A percentile compares a stretch with the other conserved stretches of the same genome.
phyloP scores from a whole-genome alignment of 2,113 vertebrate species.

The Osmerus eperlanus region DNA sequence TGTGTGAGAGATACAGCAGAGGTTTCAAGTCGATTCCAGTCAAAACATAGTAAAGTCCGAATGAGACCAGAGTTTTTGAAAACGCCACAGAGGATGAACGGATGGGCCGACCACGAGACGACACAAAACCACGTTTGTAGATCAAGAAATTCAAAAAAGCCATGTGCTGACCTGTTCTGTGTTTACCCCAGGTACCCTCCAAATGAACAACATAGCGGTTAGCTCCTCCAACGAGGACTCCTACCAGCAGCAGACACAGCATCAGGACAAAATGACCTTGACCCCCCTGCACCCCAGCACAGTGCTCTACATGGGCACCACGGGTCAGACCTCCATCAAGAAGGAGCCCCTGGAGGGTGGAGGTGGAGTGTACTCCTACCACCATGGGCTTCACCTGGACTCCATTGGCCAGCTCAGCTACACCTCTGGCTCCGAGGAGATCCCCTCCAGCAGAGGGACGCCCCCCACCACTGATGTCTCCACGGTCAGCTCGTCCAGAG shows the following conservation, averaged over 20 bases:
- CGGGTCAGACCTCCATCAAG: constrained; percentile 82
- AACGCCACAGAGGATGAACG: neutral
- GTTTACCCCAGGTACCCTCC: constrained; percentile 77
- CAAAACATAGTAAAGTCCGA: constrained; percentile 11
- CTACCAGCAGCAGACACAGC: constrained; percentile 34
- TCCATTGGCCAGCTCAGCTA: constrained; percentile 82
- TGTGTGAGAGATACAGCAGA: constrained; percentile 55
- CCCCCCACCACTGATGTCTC: constrained; percentile 69
- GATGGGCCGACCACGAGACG: neutral
- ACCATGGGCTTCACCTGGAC: constrained; percentile 84
- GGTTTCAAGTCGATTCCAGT: constrained; percentile 24
- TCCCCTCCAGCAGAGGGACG: constrained; percentile 70
- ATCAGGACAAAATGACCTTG: constrained; percentile 68
- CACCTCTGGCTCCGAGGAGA: constrained; percentile 70
- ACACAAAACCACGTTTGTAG: neutral
- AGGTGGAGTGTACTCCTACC: constrained; percentile 81
- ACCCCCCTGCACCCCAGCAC: constrained; percentile 81
- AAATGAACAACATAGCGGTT: constrained; percentile 81
- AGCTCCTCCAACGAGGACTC: constrained; percentile 68
- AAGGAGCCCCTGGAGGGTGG: constrained; percentile 83
- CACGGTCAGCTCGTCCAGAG: constrained; percentile 76
- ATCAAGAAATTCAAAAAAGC: neutral
- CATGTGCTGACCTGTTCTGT: constrained; percentile 36
- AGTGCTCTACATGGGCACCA: constrained; percentile 87
- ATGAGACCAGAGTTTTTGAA: neutral